Conservation (phyloP, 2,797 vertebrate species). For the Bovichtus variegatus region DNA sequence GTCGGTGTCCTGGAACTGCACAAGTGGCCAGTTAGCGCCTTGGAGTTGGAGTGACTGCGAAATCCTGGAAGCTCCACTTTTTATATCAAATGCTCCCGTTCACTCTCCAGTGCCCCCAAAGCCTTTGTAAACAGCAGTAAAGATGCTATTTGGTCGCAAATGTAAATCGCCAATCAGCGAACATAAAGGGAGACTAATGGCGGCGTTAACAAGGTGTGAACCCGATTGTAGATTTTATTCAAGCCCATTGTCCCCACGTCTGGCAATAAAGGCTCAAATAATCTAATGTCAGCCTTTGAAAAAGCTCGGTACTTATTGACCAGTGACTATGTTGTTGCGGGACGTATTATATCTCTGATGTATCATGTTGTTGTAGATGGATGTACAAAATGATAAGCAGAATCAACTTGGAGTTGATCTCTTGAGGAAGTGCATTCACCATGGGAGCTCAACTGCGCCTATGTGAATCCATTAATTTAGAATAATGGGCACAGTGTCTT, state of each 20-base stretch:
- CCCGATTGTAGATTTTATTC: conserved; percentile 70
- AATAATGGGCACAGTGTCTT: conserved; percentile 82
- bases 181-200: conserved; percentile 89
- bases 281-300: conserved; percentile 41
- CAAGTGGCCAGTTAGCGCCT: conserved; percentile 23
- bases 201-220: conserved; percentile 91
- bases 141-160: conserved; percentile 87
- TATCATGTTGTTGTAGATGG: neutral
- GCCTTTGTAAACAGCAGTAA: conserved; percentile 81
- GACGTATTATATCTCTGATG: neutral
- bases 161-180: conserved; percentile 91
- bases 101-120: conserved; percentile 49
- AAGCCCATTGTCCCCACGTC: conserved; percentile 64
- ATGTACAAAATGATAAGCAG: neutral
- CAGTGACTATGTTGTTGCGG: neutral
- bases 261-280: conserved; percentile 70
- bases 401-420: conserved; percentile 17
- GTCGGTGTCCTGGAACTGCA: conserved; percentile 11
- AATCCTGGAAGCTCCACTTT: conserved; percentile 51
- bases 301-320: neutral
- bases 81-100: conserved; percentile 80
- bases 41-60: conserved; percentile 68
- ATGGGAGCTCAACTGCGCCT: conserved; percentile 78
- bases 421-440: conserved; percentile 69
- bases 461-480: conserved; percentile 85